phyloP scores from a whole-genome alignment of 2,113 vertebrate genomes.

The Podarcis raffonei region DNA sequence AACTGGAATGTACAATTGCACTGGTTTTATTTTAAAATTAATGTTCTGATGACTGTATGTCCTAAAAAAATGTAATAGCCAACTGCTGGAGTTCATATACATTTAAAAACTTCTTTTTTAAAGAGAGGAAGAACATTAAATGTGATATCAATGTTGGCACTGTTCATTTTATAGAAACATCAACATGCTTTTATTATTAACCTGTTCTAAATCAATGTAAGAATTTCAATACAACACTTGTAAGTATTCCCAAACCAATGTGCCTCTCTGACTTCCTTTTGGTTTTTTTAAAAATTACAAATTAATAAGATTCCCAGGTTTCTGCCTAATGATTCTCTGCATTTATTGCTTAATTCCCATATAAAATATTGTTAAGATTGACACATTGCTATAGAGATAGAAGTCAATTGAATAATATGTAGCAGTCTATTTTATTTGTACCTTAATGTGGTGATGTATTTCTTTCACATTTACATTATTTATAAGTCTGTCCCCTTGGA shows the following conservation, averaged over 20 bases:
- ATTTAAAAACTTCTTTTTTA: slow-evolving; percentile 65
- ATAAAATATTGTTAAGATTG: slow-evolving; percentile 81
- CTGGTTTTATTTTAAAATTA: slow-evolving; percentile 24
- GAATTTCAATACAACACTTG: slow-evolving; percentile 75
- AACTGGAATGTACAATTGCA: too few relatives aligned
- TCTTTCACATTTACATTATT: slow-evolving; percentile 79
- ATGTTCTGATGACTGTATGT: slow-evolving; percentile 33
- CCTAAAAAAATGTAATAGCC: slow-evolving; percentile 35
- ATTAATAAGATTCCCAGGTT: slow-evolving; percentile 82
- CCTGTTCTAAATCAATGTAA: slow-evolving; percentile 77
- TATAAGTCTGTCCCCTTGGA: slow-evolving; percentile 78
- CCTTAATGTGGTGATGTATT: slow-evolving; percentile 73
- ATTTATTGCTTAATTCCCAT: slow-evolving; percentile 79
- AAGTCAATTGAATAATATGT: slow-evolving; percentile 82
- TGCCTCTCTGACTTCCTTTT: slow-evolving; percentile 63
- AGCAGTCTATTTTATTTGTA: slow-evolving; percentile 85
- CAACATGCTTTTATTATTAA: slow-evolving; percentile 80
- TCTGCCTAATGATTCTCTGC: slow-evolving; percentile 76
- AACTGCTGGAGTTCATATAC: slow-evolving; percentile 41
- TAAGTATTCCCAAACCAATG: slow-evolving; percentile 76
- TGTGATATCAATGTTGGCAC: slow-evolving; percentile 72
- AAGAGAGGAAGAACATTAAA: slow-evolving; percentile 70
- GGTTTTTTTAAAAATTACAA: slow-evolving; percentile 69
- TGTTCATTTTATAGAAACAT: slow-evolving; percentile 77
- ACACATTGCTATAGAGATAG: slow-evolving; percentile 74